phyloP scores from a whole-genome alignment of 2,113 vertebrate species.

The Epinephelus cyanopodus region DNA sequence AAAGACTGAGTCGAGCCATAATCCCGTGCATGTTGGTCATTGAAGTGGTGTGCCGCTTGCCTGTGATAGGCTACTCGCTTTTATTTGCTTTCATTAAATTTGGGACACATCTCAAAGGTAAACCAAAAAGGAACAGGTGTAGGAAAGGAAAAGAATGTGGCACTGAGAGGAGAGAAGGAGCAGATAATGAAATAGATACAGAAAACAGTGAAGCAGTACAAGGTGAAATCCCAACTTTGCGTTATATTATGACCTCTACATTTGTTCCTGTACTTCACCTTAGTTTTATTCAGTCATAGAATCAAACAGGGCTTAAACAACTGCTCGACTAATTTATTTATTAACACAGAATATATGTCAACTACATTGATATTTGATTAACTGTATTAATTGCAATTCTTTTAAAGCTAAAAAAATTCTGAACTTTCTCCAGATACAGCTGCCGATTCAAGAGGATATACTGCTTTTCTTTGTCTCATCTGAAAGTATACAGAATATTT shows the following conservation, averaged over 20 bases:
- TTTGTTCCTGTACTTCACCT: too few relatives aligned
- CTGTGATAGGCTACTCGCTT: slow-evolving; percentile 38
- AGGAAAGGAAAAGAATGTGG: neutral
- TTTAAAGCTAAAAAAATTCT: neutral
- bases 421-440: neutral
- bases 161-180: neutral
- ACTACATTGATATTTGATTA: neutral
- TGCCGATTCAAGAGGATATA: neutral
- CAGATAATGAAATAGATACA: neutral
- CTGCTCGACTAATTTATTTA: neutral
- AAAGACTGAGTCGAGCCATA: neutral
- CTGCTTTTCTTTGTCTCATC: neutral
- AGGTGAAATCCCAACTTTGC: neutral
- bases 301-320: neutral
- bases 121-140: slow-evolving; percentile 18
- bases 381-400: neutral
- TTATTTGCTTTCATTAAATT: slow-evolving; percentile 48
- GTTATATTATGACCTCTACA: neutral
- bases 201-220: neutral
- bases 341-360: neutral
- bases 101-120: slow-evolving; percentile 59
- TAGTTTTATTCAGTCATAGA: neutral
- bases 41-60: slow-evolving; percentile 26
- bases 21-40: slow-evolving; percentile 30
- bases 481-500: neutral